Conservation (phyloP, 2,797 vertebrate species). For the Onychomys torridus region DNA sequence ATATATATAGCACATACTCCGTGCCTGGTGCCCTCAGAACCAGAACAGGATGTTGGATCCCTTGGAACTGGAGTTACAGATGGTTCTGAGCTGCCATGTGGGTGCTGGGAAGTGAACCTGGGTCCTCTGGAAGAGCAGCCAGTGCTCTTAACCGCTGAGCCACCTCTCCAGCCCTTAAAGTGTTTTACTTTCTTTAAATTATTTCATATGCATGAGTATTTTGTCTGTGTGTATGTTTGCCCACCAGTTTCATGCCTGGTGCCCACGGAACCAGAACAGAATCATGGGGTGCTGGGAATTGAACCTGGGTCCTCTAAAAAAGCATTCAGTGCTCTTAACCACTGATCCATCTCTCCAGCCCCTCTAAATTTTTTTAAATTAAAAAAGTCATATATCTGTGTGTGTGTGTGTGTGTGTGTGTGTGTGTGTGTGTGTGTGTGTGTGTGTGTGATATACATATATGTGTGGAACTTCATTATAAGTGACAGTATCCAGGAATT, state of each 20-base stretch:
- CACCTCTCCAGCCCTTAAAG: neutral
- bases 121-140: neutral
- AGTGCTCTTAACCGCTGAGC: neutral
- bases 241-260: neutral
- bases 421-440: neutral
- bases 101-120: neutral
- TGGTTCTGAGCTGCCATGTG: neutral
- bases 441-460: neutral
- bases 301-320: neutral
- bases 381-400: neutral
- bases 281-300: neutral
- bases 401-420: neutral
- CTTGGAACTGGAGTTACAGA: neutral
- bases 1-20: neutral
- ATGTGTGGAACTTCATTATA: neutral
- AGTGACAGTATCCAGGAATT: neutral
- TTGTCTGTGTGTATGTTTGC: neutral
- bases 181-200: neutral
- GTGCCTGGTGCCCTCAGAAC: neutral
- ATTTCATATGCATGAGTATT: neutral
- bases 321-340: neutral
- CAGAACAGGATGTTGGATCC: neutral
- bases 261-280: neutral
- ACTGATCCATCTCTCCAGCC: neutral
- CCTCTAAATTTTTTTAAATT: neutral